These are phyloP conservation scores for Bergia puertoricense DNA, from an alignment of 92 coral and sea anemone genomes.

Conservation along the genomic window DNA sequence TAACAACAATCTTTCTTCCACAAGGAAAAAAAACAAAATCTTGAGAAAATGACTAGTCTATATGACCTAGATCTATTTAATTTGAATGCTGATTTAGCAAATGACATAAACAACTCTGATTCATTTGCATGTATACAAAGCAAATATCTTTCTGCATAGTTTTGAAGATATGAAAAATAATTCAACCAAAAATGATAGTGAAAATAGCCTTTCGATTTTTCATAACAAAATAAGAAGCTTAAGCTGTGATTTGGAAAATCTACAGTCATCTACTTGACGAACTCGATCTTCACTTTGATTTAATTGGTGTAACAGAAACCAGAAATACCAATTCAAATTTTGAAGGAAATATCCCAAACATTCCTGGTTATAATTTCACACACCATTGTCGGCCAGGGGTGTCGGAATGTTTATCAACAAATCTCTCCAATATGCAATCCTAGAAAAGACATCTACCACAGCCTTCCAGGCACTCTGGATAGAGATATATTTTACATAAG, in stretches of 20 bases:
- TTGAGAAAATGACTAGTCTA: constrained; percentile 10
- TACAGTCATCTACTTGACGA: constrained; percentile 1
- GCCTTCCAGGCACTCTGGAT: too few relatives aligned
- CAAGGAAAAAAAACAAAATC: constrained; percentile 10
- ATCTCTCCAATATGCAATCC: too few relatives aligned
- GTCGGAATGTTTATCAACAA: too few relatives aligned
- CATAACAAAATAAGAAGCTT: neutral
- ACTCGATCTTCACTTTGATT: neutral
- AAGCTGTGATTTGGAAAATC: constrained; percentile 2
- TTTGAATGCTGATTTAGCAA: neutral
- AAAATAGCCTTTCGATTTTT: constrained; percentile 4
- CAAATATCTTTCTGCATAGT: constrained; percentile 18
- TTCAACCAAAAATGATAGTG: constrained; percentile 9
- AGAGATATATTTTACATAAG: too few relatives aligned
- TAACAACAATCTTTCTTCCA: constrained; percentile 21
- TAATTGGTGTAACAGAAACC: neutral
- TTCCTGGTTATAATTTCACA: neutral
- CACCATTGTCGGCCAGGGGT: too few relatives aligned
- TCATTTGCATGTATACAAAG: constrained; percentile 10
- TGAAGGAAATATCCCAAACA: constrained; percentile 6
- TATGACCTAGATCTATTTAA: neutral
- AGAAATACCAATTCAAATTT: neutral
- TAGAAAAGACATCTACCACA: too few relatives aligned
- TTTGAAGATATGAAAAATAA: constrained; percentile 16
- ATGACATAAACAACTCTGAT: constrained; percentile 14